A percentile compares a stretch with the other conserved stretches of the same genome.
phyloP scores from a whole-genome alignment of 2,113 vertebrate genomes.

The Rana temporaria region DNA sequence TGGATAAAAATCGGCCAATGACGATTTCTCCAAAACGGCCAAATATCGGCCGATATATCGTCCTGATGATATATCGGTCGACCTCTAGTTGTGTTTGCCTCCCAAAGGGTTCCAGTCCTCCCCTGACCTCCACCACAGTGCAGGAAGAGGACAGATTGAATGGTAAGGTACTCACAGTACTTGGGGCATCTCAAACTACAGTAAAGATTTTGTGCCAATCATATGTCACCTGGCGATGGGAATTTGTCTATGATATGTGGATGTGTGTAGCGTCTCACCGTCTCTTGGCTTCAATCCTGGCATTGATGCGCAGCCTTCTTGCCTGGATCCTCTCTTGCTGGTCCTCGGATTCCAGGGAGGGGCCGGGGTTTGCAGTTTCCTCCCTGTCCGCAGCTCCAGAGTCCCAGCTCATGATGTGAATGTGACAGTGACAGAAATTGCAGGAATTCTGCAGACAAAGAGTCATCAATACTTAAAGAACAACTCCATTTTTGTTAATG shows the following conservation, averaged over 20 bases:
- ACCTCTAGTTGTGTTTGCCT: too few species aligned
- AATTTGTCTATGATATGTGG: not conserved
- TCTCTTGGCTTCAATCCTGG: slow-evolving; percentile 67
- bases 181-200: not conserved
- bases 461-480: too few species aligned
- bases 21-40: too few species aligned
- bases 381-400: slow-evolving; percentile 36
- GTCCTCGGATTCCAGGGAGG: slow-evolving; percentile 60
- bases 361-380: slow-evolving; percentile 14
- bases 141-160: not conserved
- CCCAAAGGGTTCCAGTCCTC: too few species aligned
- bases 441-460: not conserved
- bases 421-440: not conserved
- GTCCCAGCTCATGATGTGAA: not conserved
- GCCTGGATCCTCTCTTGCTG: slow-evolving; percentile 74
- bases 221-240: not conserved
- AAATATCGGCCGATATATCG: too few species aligned
- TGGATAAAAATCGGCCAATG: too few species aligned
- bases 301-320: slow-evolving; percentile 71
- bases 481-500: too few species aligned
- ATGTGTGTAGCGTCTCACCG: slow-evolving; percentile 64
- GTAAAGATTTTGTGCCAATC: not conserved
- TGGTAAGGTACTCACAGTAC: not conserved
- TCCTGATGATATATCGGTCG: too few species aligned
- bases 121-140: too few species aligned